A percentile compares a stretch with the other conserved stretches of the same genome.
Evolutionary conservation across 2,113 vertebrate genomes (phyloP).

Genomic region (Erinaceus europaeus): DNA sequence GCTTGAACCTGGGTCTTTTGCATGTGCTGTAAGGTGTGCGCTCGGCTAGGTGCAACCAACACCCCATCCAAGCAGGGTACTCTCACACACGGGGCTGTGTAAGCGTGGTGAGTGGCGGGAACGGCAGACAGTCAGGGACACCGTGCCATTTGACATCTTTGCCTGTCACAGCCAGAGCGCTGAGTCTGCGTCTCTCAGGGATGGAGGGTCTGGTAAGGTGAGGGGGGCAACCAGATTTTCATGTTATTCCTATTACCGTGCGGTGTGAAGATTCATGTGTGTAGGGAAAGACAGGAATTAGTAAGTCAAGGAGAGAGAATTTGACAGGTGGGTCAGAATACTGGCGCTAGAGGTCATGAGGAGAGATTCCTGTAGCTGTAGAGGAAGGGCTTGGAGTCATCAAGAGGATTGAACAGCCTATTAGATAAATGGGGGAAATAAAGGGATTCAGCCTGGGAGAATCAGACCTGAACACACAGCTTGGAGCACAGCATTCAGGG

Average conservation of each 20-base stretch:
- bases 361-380: neutral
- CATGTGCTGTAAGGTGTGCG: no score
- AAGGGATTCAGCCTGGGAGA: neutral
- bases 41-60: no score
- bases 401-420: neutral
- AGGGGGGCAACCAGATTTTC: neutral
- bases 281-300: neutral
- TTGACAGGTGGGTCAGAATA: neutral
- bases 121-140: no score
- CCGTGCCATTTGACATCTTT: neutral
- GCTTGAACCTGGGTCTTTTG: no score
- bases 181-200: neutral
- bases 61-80: neutral
- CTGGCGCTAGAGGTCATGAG: neutral
- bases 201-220: neutral
- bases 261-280: neutral
- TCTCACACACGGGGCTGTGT: neutral
- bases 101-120: neutral
- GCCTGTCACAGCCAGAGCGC: neutral
- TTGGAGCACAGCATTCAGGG: neutral
- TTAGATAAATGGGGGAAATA: neutral
- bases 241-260: neutral
- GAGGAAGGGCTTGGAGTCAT: neutral
- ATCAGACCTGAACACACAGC: neutral
- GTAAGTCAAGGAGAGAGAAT: neutral